Conservation (phyloP, 2,797 vertebrate genomes). For the Manis pentadactyla region DNA sequence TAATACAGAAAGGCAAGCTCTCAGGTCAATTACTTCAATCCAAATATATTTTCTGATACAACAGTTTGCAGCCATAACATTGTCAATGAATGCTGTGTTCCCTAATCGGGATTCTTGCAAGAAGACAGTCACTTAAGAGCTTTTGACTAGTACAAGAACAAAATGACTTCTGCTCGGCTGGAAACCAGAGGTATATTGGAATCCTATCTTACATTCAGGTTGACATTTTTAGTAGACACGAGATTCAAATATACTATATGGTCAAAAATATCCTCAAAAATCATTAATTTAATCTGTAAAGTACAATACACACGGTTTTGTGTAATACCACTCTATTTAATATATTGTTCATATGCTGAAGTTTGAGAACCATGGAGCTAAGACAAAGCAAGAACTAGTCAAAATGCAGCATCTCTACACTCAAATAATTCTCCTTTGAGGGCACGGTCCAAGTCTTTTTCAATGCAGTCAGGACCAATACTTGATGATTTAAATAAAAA, state of each 20-base stretch:
- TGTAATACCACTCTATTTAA: neutral
- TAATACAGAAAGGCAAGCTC: conserved; percentile 23
- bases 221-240: neutral
- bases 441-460: neutral
- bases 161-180: neutral
- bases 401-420: neutral
- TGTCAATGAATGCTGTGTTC: neutral
- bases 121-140: neutral
- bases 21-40: neutral
- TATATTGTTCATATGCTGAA: neutral
- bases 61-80: neutral
- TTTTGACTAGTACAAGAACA: neutral
- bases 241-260: neutral
- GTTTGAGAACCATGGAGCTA: neutral
- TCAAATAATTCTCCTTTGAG: neutral
- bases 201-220: neutral
- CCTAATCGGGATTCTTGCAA: neutral
- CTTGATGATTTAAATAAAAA: neutral
- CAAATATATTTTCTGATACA: conserved; percentile 13
- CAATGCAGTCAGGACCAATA: neutral
- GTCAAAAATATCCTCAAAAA: neutral
- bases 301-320: neutral
- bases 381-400: neutral
- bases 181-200: neutral
- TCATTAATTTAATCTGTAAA: neutral